Percentiles rank a stretch among this genome's conserved stretches.
phyloP scores from a whole-genome alignment of 2,888 invertebrate genomes.

The Eupsilia transversa region DNA sequence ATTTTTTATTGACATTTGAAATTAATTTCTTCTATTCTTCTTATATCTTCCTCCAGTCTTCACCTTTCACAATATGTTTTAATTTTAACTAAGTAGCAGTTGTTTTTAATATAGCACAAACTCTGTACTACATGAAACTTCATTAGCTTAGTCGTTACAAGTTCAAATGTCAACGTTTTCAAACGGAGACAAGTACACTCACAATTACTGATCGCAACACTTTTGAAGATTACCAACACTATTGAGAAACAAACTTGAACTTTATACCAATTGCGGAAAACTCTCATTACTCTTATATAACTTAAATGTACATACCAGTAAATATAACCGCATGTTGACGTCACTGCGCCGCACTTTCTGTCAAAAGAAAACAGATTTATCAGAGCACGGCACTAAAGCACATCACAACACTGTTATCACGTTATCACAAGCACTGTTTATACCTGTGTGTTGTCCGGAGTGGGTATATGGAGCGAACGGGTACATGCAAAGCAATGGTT shows the following conservation, averaged over 20 bases:
- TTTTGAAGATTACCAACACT: conserved; percentile 20
- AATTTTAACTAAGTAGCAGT: neutral
- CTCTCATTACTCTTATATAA: conserved; percentile 54
- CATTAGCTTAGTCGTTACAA: conserved; percentile 25
- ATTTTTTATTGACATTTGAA: neutral
- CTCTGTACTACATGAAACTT: neutral
- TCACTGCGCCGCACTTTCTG: conserved; percentile 81
- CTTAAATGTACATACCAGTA: conserved; percentile 79
- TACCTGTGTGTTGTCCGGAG: conserved; percentile 74
- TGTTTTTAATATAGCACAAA: conserved; percentile 2
- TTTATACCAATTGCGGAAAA: conserved; percentile 38
- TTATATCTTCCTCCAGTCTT: neutral
- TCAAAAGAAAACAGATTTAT: conserved; percentile 85
- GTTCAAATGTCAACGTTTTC: conserved; percentile 51
- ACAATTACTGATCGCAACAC: conserved; percentile 30
- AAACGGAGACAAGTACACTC: neutral
- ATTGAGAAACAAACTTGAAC: conserved; percentile 64
- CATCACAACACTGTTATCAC: conserved; percentile 62
- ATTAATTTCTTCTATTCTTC: neutral
- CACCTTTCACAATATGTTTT: neutral
- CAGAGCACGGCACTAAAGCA: conserved; percentile 73
- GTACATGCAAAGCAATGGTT: conserved; percentile 86
- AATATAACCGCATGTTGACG: conserved; percentile 85
- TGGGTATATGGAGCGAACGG: conserved; percentile 74
- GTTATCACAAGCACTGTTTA: conserved; percentile 63